phyloP scores from a whole-genome alignment of 2,113 vertebrate species.

The Pleuronectes platessa region DNA sequence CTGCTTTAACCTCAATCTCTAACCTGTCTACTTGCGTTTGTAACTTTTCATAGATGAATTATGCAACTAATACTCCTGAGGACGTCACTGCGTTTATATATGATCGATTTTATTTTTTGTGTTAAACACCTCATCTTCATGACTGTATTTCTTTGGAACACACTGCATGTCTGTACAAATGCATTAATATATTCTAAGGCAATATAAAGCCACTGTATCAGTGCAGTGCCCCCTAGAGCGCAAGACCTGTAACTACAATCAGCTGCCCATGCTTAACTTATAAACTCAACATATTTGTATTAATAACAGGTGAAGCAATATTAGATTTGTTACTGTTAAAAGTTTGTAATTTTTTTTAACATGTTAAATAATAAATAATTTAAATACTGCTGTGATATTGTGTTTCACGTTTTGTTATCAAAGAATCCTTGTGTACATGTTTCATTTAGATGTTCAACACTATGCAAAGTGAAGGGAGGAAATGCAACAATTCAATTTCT shows the following conservation, averaged over 20 bases:
- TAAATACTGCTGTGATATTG: not conserved
- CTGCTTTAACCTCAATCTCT: not conserved
- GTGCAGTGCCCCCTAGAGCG: constrained; percentile 35
- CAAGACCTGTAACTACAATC: constrained; percentile 23
- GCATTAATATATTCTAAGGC: not conserved
- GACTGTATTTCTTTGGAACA: not conserved
- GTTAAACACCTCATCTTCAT: not conserved
- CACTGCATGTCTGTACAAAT: constrained; percentile 9
- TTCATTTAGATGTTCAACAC: not conserved
- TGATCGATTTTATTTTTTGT: too few species aligned
- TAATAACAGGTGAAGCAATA: not conserved
- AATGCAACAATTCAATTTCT: too few species aligned
- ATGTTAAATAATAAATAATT: constrained; percentile 34
- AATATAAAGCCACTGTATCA: not conserved
- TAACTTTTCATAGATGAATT: not conserved
- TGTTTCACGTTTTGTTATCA: not conserved
- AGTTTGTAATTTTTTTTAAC: not conserved
- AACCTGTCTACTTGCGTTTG: not conserved
- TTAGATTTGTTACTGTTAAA: not conserved
- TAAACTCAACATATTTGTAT: not conserved
- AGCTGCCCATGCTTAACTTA: not conserved
- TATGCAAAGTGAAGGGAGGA: too few species aligned
- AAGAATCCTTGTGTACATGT: not conserved
- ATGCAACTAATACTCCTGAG: not conserved
- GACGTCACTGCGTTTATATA: too few species aligned